Base-by-base conservation (phyloP, 2,888 invertebrate species). In the Rhagonycha fulva region DNA sequence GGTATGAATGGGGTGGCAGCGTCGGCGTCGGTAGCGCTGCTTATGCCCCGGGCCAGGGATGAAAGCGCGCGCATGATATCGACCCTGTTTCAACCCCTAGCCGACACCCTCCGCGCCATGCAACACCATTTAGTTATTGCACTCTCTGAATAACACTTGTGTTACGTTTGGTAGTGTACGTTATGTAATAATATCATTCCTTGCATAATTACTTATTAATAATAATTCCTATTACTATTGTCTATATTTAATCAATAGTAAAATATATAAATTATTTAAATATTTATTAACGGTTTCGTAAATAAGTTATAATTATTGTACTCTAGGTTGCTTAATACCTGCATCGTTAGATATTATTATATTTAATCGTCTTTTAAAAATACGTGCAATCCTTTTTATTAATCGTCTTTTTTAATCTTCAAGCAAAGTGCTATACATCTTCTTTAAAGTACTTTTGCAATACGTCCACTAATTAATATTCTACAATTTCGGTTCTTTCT, bases 61-160 rank as follows among this genome's bases (percentile, higher is more conserved):
- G 80, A 80, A 80, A 81, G 86, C 86, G 85, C 85, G 86, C 87
- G 87, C 87, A 86, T 68, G 81, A 72, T 87, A 86, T 87, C 88
- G 88, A 88, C 87, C 86, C 89, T 88, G 26, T 87, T 88, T 7
- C 85, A 84, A 86, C 86, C 87, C 86, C 86, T 85, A 84, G 88
- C 86, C 87, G 91, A 91, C 87, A 91, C 91, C 88, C 87, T 87
- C 87, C 85, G 85, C 86, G 87, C 88, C 86, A 87, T 87, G 87
- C 88, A 87, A 87, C 88, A 88, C 89, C 90, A 91, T 90, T 90
- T 90, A 90, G 90, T 90, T 90, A 89, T 89, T 89, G 90, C 90
- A 90, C 90, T 89, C 89, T 89, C 89, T 89, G 89, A 89, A 89
- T 89, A 89, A 90, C 89, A 90, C 90, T 90, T 90, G 90, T 90